Percentiles rank a stretch among this genome's conserved stretches.
Conservation (phyloP, 2,797 vertebrate species). For the Amazonetta brasiliensis region DNA sequence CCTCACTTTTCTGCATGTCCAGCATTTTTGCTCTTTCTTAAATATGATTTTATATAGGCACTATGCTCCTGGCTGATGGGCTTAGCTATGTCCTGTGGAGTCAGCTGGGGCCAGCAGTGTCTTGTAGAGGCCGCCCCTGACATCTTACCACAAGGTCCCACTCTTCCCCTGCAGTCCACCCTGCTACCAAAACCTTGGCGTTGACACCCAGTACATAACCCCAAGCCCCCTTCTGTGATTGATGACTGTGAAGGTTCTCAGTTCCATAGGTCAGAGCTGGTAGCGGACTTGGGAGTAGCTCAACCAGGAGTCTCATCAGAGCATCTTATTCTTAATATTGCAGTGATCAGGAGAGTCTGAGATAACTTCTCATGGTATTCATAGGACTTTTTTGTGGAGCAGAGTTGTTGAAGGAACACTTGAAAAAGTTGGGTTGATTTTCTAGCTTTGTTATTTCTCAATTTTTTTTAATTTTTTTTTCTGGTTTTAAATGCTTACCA, state of each 20-base stretch:
- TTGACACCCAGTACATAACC: not conserved
- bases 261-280: not conserved
- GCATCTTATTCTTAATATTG: not conserved
- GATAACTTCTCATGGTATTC: not conserved
- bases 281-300: not conserved
- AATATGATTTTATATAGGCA: not conserved
- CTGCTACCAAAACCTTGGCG: not conserved
- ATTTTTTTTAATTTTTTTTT: not conserved
- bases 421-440: not conserved
- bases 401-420: not conserved
- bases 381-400: not conserved
- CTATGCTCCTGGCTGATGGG: too few relatives aligned
- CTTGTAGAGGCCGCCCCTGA: accelerated
- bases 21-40: not conserved
- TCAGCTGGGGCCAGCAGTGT: not conserved
- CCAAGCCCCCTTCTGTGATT: not conserved
- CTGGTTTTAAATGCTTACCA: not conserved
- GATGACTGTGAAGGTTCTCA: not conserved
- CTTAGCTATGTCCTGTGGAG: not conserved
- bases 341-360: not conserved
- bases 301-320: not conserved
- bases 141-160: not conserved
- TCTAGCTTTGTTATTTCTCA: not conserved
- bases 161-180: not conserved
- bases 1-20: not conserved